Percentiles rank a stretch among this genome's conserved stretches.
These are phyloP conservation scores for Loxodonta africana DNA, from an alignment of 2,113 vertebrate species.

Conservation along the genomic window DNA sequence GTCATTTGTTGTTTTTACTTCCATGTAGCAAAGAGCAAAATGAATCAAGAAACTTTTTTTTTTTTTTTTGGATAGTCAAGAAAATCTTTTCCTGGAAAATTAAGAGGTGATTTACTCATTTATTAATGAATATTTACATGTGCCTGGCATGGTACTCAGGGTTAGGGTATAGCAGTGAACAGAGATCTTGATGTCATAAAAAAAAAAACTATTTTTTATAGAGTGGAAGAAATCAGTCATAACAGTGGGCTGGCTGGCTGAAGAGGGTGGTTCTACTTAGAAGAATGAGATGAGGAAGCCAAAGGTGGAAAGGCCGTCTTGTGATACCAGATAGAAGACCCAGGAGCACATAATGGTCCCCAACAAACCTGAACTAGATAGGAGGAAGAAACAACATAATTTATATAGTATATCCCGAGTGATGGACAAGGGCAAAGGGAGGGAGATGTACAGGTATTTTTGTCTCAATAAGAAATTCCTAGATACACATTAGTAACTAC, in stretches of 20 bases:
- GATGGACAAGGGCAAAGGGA: neutral
- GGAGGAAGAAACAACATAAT: neutral
- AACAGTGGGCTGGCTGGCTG: neutral
- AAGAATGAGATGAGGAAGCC: neutral
- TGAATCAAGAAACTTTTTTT: neutral
- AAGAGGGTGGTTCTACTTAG: neutral
- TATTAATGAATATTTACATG: slow-evolving; percentile 28
- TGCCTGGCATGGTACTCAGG: neutral
- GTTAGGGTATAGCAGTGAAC: neutral
- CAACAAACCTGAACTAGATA: neutral
- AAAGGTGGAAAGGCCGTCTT: neutral
- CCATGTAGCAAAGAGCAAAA: neutral
- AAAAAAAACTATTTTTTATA: neutral
- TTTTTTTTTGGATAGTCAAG: neutral
- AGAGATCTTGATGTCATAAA: neutral
- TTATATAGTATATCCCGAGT: neutral
- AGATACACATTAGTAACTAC: neutral
- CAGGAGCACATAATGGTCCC: neutral
- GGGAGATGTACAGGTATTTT: neutral
- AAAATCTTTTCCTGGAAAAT: neutral
- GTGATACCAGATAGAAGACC: neutral
- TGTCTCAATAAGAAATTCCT: neutral
- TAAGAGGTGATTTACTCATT: neutral
- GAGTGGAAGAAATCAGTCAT: neutral
- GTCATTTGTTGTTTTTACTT: neutral